Percentiles rank a stretch among this genome's conserved stretches.
phyloP scores from a whole-genome alignment of 2,797 vertebrate species.

The Eospalax fontanierii region DNA sequence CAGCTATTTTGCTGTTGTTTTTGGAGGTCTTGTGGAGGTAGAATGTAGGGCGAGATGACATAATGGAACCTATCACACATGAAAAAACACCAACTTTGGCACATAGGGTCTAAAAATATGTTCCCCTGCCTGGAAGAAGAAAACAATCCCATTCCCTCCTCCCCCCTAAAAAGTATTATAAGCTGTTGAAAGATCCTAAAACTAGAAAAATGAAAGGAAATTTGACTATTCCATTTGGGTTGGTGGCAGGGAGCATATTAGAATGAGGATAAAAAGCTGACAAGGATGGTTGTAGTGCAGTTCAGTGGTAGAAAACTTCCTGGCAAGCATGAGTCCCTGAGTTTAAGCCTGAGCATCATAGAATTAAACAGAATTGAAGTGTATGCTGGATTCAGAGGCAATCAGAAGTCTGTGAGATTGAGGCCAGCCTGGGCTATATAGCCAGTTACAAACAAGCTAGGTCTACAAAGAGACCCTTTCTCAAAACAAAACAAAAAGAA shows the following conservation, averaged over 20 bases:
- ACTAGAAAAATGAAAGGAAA: constrained; percentile 13
- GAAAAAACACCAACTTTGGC: neutral
- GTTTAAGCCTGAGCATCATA: neutral
- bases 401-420: too few relatives aligned
- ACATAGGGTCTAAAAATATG: neutral
- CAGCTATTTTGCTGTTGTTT: neutral
- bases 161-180: neutral
- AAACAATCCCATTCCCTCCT: neutral
- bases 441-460: too few relatives aligned
- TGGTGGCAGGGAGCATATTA: neutral
- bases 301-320: neutral
- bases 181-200: neutral
- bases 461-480: too few relatives aligned
- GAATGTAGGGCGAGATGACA: accelerated
- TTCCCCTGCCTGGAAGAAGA: constrained; percentile 5
- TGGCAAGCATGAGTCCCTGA: neutral
- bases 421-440: too few relatives aligned
- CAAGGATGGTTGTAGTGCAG: neutral
- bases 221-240: constrained; percentile 26
- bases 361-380: neutral
- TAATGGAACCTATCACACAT: neutral
- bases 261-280: neutral
- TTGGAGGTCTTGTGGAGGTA: neutral
- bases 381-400: too few relatives aligned
- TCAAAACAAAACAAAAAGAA: too few relatives aligned